Percentiles rank a stretch among this genome's conserved stretches.
These are phyloP conservation scores for Melanotaenia nigrans DNA, from an alignment of 2,797 vertebrate species.

Conservation along the genomic window DNA sequence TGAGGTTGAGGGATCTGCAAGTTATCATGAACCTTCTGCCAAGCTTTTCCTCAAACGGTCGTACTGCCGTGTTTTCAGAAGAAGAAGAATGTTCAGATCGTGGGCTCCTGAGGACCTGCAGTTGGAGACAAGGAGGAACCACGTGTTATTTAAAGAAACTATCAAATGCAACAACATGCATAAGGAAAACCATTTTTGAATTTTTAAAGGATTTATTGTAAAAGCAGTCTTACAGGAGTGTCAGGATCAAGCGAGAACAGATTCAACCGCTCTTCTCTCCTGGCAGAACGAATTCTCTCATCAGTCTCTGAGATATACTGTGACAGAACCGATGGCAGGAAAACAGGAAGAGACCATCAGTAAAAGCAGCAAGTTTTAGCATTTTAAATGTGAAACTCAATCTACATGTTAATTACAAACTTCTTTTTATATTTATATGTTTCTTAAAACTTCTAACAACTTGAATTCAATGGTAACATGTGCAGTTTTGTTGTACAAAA, in stretches of 20 bases:
- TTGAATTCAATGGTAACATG: neutral
- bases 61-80: conserved; percentile 76
- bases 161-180: neutral
- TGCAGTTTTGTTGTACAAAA: conserved; percentile 11
- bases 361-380: neutral
- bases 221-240: conserved; percentile 85
- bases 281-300: conserved; percentile 87
- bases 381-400: neutral
- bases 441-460: neutral
- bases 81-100: conserved; percentile 82
- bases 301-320: conserved; percentile 97
- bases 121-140: conserved; percentile 3
- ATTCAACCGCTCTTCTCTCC: conserved; percentile 90
- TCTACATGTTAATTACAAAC: neutral
- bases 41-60: conserved; percentile 92
- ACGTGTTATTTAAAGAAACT: neutral
- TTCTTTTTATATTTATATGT: neutral
- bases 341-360: conserved; percentile 11
- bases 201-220: neutral
- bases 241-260: conserved; percentile 96
- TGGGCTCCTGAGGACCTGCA: conserved; percentile 87
- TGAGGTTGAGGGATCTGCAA: conserved; percentile 90
- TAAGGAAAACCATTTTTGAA: neutral
- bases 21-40: conserved; percentile 90
- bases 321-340: conserved; percentile 26